Base-by-base conservation (phyloP, 2,113 vertebrate genomes). In the Ammodytes dubius region DNA sequence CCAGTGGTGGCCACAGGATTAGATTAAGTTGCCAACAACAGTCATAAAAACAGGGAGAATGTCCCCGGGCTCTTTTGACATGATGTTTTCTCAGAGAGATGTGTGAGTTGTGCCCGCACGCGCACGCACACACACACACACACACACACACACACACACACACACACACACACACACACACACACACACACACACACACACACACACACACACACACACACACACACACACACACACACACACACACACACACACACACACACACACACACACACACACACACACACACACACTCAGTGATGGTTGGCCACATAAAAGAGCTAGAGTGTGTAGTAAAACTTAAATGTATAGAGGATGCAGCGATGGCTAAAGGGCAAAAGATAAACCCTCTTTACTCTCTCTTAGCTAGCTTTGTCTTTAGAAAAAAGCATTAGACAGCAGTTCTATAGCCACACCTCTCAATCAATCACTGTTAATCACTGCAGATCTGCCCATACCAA, bases 1-100 rank as follows among this genome's bases (percentile, higher is more conserved):
- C 80, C 64, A 43, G 66, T 35, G 67, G 72, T 65, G 59, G 84
- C 82, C 77, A 39, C 64, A 75, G 80, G 84, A 91, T 90, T 88
- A 88, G 68, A 93, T 91, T 84, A 88, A 86, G 75, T 74, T 81
- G 74, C 79, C 88, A 82, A 78, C 66, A 58, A 66, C 59, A 61
- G 71, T 78, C 69, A 66, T 84, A 54, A 75, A 89, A 88, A 88
- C 70, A 88, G 67, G 65, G 73, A 63, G 49, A 74, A 76, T 45
- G 46, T 82, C 81, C 81, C n/a, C 1, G 3, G 65, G 79, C 79
- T 77, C 59, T 70, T 88, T 67, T 77, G 79, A 78, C 68, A 81
- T 58, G 56, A 7, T 57, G 88, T 79, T 88, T 90, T 71, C 82
- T 88, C 64, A 46, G 39, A 67, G 46, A 77, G 74, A n/a, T 47